A percentile compares a stretch with the other conserved stretches of the same genome.
phyloP scores from a whole-genome alignment of 1,140 invertebrate species.

The Achatina immaculata region DNA sequence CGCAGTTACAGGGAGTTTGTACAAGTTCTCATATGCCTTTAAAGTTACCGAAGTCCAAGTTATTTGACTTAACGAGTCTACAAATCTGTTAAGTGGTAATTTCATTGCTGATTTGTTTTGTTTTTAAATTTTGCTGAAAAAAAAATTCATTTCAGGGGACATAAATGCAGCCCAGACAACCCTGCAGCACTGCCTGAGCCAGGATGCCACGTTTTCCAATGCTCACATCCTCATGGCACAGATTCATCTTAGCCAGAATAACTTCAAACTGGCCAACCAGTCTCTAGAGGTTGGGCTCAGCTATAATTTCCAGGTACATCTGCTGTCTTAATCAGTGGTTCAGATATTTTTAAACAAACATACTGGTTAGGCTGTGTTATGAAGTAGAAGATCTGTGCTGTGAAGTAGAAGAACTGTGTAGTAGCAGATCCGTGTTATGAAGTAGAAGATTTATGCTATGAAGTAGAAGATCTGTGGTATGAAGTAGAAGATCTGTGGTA shows the following conservation, averaged over 20 bases:
- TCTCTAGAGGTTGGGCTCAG: constrained; percentile 89
- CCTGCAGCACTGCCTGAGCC: constrained; percentile 82
- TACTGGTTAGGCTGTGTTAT: not conserved
- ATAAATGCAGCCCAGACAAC: constrained; percentile 72
- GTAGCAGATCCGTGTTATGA: too few relatives aligned
- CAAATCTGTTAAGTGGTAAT: too few relatives aligned
- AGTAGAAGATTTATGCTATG: too few relatives aligned
- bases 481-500: too few relatives aligned
- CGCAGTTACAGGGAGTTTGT: too few relatives aligned
- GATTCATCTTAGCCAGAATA: constrained; percentile 80
- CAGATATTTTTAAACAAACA: not conserved
- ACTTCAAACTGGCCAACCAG: constrained; percentile 84
- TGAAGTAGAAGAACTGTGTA: not conserved
- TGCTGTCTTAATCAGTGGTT: not conserved
- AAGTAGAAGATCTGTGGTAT: too few relatives aligned
- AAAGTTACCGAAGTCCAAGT: too few relatives aligned
- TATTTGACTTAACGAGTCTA: too few relatives aligned
- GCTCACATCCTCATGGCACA: constrained; percentile 88
- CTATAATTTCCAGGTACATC: constrained; percentile 86
- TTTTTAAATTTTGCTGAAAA: too few relatives aligned
- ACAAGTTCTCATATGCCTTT: too few relatives aligned
- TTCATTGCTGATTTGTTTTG: too few relatives aligned
- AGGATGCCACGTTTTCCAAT: constrained; percentile 83
- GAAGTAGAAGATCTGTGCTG: not conserved
- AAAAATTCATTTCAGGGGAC: constrained; percentile 73